A percentile compares a stretch with the other conserved stretches of the same genome.
phyloP scores from a whole-genome alignment of 2,113 vertebrate genomes.

The Actinemys pallida region DNA sequence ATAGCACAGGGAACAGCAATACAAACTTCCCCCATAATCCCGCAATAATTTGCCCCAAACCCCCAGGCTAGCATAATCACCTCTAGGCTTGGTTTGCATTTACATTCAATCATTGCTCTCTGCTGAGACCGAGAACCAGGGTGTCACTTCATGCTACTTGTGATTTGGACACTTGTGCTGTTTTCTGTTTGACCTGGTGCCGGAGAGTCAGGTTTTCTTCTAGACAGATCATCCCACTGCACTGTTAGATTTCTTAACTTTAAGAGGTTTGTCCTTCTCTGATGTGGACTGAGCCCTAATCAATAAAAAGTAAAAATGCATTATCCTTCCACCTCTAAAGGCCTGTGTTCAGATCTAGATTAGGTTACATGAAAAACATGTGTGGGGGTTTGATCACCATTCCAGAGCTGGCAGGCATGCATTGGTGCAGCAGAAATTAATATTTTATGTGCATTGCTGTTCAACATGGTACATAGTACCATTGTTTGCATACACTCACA shows the following conservation, averaged over 20 bases:
- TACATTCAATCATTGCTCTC: background rate
- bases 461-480: background rate
- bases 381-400: constrained; percentile 25
- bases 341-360: background rate
- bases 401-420: constrained; percentile 2
- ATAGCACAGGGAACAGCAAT: background rate
- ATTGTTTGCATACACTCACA: background rate
- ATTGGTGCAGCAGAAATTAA: background rate
- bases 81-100: background rate
- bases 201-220: background rate
- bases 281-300: background rate
- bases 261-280: background rate
- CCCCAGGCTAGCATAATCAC: background rate
- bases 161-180: background rate
- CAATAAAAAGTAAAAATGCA: rapidly evolving
- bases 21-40: background rate
- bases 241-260: background rate
- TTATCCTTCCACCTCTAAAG: background rate
- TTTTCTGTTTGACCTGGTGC: rapidly evolving
- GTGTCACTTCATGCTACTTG: background rate
- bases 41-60: background rate
- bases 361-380: constrained; percentile 19
- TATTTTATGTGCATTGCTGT: background rate
- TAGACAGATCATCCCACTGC: background rate
- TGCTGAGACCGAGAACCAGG: background rate